Evolutionary conservation across 2,113 vertebrate species (phyloP).

Genomic region (Sinosuthora webbiana): DNA sequence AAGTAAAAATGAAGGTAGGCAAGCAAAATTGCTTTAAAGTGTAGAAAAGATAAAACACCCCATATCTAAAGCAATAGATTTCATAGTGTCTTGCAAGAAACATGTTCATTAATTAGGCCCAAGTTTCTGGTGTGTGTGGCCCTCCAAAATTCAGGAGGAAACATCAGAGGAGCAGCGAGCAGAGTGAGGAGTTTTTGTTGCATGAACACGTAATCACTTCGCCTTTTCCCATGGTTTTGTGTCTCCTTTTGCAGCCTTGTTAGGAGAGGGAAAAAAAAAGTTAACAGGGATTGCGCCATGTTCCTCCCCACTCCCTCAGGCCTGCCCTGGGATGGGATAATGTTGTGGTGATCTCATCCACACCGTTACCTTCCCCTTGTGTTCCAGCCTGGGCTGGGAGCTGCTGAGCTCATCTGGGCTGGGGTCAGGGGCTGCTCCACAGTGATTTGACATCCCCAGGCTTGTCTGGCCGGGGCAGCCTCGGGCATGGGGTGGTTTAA

Average conservation of each 20-base stretch:
- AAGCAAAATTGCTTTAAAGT: neutral
- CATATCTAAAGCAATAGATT: neutral
- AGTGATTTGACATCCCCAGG: neutral
- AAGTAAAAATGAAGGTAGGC: neutral
- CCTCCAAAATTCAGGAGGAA: neutral
- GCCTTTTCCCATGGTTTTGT: neutral
- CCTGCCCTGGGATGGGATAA: neutral
- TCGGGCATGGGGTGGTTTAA: neutral
- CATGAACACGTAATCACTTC: neutral
- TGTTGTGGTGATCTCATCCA: neutral
- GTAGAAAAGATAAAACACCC: neutral
- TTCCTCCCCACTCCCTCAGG: neutral
- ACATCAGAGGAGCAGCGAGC: neutral
- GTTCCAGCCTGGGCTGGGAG: neutral
- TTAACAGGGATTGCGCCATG: neutral
- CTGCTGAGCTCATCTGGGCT: neutral
- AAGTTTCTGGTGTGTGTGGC: neutral
- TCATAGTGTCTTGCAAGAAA: neutral
- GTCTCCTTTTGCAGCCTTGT: neutral
- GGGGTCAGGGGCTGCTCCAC: neutral
- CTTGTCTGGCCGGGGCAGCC: neutral
- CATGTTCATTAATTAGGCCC: neutral
- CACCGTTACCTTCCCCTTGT: neutral
- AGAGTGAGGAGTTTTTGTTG: neutral
- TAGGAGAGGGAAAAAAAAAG: neutral